Percentiles rank a stretch among this genome's conserved stretches.
Evolutionary conservation across 2,888 invertebrate species (phyloP).

Genomic region (Mongoloraphidia duomilia): DNA sequence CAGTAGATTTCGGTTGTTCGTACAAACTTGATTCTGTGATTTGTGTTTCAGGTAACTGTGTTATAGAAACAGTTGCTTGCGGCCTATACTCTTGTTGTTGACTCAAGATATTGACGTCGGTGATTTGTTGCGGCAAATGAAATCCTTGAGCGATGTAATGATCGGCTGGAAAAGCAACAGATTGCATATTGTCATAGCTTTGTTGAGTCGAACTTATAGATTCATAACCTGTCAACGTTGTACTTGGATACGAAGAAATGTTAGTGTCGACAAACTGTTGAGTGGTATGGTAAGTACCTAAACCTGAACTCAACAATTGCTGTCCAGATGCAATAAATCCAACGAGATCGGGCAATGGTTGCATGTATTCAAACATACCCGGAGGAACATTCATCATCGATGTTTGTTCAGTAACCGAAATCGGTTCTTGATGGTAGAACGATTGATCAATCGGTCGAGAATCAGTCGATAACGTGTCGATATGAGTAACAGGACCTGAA

Average conservation of each 20-base stretch:
- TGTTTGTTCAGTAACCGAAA: too few species aligned
- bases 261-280: slow-evolving; percentile 11
- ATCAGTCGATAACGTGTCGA: too few species aligned
- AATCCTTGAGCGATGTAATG: slow-evolving; percentile 21
- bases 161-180: slow-evolving; percentile 19
- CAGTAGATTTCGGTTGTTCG: slow-evolving; percentile 6
- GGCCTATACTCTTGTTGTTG: not conserved
- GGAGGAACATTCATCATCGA: slow-evolving; percentile 8
- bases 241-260: slow-evolving; percentile 7
- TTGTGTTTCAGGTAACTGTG: slow-evolving; percentile 6
- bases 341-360: slow-evolving; percentile 33
- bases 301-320: slow-evolving; percentile 31
- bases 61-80: not conserved
- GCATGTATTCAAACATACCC: slow-evolving; percentile 31
- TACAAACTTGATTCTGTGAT: not conserved
- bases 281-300: slow-evolving; percentile 30
- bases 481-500: too few species aligned
- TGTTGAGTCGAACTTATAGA: not conserved
- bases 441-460: too few species aligned
- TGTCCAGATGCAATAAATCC: slow-evolving; percentile 34
- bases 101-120: not conserved
- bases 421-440: too few species aligned
- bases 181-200: slow-evolving; percentile 10
- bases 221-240: slow-evolving; percentile 6
- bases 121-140: slow-evolving; percentile 20